A percentile compares a stretch with the other conserved stretches of the same genome.
Evolutionary conservation across 1,140 invertebrate species (phyloP).

Genomic region (Sinella curviseta): DNA sequence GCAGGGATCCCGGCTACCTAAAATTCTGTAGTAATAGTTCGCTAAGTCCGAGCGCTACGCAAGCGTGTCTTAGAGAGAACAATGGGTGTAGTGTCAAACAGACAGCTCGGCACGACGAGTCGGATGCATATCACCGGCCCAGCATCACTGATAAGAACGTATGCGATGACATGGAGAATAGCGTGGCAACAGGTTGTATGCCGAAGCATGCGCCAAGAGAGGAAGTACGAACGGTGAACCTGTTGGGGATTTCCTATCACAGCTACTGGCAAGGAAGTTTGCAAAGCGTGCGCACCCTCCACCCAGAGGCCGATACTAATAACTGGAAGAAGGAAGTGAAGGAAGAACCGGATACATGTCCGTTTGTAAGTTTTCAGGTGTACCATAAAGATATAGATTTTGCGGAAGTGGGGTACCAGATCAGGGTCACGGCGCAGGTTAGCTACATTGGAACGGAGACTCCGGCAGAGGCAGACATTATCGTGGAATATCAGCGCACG

Average conservation of each 20-base stretch:
- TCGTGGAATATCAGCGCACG: slow-evolving; percentile 33
- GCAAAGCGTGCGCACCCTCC: background rate
- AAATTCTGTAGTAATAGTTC: no score
- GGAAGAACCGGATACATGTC: slow-evolving; percentile 14
- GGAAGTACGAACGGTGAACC: background rate
- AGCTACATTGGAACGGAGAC: slow-evolving; percentile 33
- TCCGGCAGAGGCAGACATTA: slow-evolving; percentile 41
- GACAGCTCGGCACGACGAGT: no score
- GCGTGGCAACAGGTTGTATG: background rate
- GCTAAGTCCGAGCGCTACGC: no score
- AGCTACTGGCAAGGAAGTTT: slow-evolving; percentile 30
- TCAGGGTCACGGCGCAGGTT: slow-evolving; percentile 35
- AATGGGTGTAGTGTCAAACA: no score
- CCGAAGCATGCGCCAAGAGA: slow-evolving; percentile 1
- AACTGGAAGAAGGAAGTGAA: background rate
- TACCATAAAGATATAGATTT: slow-evolving; percentile 28
- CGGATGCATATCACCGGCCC: no score
- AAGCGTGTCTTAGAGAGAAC: no score
- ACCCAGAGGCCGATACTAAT: background rate
- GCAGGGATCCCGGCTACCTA: no score
- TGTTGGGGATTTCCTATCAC: slow-evolving; percentile 11
- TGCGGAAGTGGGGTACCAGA: slow-evolving; percentile 38
- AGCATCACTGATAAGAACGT: background rate
- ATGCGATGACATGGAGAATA: background rate
- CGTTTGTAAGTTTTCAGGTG: slow-evolving; percentile 36